Evolutionary conservation across 1,140 invertebrate species (phyloP).

Genomic region (Amphibalanus amphitrite): DNA sequence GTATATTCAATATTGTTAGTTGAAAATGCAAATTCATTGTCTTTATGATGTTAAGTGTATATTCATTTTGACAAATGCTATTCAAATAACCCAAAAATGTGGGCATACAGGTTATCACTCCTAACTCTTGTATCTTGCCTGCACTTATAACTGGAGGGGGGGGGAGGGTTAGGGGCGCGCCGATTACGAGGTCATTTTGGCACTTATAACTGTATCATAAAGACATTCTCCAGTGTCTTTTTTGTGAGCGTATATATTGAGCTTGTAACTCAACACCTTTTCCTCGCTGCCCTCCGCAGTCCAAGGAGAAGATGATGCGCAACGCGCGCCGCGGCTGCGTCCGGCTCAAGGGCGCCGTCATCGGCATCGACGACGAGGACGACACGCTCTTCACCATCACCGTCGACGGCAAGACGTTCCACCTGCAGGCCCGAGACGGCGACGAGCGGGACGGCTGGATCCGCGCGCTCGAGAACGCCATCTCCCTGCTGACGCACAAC

Average conservation of each 20-base stretch:
- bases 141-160: not conserved
- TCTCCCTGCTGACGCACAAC: constrained; percentile 49
- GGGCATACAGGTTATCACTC: no score
- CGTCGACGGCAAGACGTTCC: constrained; percentile 96
- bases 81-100: no score
- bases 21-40: no score
- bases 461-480: constrained; percentile 80
- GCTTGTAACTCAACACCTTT: not conserved
- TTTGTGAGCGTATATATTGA: constrained; percentile 2
- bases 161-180: not conserved
- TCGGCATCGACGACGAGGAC: constrained; percentile 98
- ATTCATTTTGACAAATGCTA: no score
- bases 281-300: constrained; percentile 14
- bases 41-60: no score
- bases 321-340: constrained; percentile 92
- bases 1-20: no score
- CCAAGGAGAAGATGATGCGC: constrained; percentile 96
- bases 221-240: not conserved
- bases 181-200: no score
- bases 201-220: not conserved
- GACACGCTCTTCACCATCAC: constrained; percentile 89
- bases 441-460: constrained; percentile 94
- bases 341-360: constrained; percentile 74
- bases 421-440: constrained; percentile 79
- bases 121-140: not conserved